Evolutionary conservation across 2,797 vertebrate species (phyloP).

Genomic region (Chiloscyllium punctatum): DNA sequence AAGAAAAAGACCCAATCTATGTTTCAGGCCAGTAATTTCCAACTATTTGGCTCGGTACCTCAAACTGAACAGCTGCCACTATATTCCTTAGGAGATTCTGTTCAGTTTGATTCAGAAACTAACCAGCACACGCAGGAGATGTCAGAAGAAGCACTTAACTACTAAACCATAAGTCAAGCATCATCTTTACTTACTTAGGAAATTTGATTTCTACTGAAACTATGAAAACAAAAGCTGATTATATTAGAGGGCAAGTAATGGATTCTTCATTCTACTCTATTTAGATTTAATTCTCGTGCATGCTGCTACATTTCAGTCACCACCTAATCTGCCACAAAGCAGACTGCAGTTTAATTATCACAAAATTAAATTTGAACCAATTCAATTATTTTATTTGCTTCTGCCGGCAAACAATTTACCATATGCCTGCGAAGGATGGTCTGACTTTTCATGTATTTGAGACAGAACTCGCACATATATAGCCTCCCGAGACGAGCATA

Average conservation of each 20-base stretch:
- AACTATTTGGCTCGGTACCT: not conserved
- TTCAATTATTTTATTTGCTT: not conserved
- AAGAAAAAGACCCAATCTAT: not conserved
- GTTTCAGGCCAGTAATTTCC: not conserved
- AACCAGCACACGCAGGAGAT: not conserved
- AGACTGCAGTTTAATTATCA: not conserved
- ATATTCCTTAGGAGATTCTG: not conserved
- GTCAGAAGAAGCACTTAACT: not conserved
- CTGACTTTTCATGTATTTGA: slow-evolving; percentile 99
- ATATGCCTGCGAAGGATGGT: slow-evolving; percentile 93
- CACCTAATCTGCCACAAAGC: not conserved
- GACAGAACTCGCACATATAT: slow-evolving; percentile 97
- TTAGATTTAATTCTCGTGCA: not conserved
- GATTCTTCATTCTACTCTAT: not conserved
- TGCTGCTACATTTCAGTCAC: not conserved
- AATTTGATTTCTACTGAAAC: not conserved
- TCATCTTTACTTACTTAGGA: not conserved
- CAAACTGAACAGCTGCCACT: not conserved
- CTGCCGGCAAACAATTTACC: slow-evolving; percentile 56
- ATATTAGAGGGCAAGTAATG: not conserved
- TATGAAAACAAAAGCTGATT: not conserved
- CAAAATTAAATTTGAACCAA: slow-evolving; percentile 9
- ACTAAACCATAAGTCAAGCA: not conserved
- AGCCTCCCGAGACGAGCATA: slow-evolving; percentile 87
- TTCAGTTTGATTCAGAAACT: not conserved